phyloP scores from a whole-genome alignment of 2,797 vertebrate species.

The Lithobates pipiens region DNA sequence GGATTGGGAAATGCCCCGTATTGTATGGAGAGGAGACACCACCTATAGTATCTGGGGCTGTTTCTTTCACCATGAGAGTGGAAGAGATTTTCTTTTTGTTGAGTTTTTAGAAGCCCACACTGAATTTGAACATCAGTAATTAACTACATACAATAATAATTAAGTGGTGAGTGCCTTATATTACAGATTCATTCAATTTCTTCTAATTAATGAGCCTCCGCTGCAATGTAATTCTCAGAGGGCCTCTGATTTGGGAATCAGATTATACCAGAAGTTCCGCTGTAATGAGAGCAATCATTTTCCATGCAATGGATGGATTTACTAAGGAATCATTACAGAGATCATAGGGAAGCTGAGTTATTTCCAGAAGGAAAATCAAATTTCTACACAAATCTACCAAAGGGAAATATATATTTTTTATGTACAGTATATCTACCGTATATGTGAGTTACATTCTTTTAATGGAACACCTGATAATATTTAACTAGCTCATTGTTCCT shows the following conservation, averaged over 20 bases:
- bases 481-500: no score
- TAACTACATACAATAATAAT: neutral
- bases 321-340: neutral
- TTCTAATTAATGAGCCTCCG: neutral
- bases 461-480: no score
- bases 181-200: neutral
- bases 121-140: no score
- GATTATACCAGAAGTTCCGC: neutral
- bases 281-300: neutral
- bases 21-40: no score
- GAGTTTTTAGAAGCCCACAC: no score
- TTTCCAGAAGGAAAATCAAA: constrained; percentile 8
- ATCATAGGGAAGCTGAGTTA: neutral
- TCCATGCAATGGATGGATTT: neutral
- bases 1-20: no score
- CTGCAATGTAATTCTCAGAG: neutral
- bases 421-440: no score
- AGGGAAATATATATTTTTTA: no score
- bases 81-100: no score
- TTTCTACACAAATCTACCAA: constrained; percentile 1
- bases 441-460: no score
- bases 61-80: no score
- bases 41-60: no score
- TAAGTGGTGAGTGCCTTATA: neutral
- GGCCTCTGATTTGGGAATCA: neutral